Base-by-base conservation (phyloP, 2,888 invertebrate species). In the Seladonia tumulorum region DNA sequence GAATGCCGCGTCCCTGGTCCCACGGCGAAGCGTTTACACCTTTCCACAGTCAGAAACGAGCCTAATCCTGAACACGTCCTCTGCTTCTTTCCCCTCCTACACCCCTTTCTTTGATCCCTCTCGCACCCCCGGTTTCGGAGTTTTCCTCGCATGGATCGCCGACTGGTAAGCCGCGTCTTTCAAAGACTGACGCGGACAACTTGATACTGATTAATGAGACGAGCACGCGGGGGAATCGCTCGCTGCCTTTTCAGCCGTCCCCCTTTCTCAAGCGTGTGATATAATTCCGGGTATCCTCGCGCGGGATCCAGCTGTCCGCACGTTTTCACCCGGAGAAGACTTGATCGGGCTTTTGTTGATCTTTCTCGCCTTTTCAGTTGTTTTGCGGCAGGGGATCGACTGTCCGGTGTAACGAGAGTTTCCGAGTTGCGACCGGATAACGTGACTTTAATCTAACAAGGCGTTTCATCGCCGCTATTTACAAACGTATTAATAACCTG, bases 1-100 rank as follows among this genome's bases (percentile, higher is more conserved):
- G 92, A 92, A 92, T 92, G 89, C 88, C 86, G 82, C 87, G 80
- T 79, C 81, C 75, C 79, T 80, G 86, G 74, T 84, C 89, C 90
- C 92, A 92, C 90, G 93, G 90, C 93, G 92, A 92, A 91, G 85
- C 87, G 87, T 90, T 89, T 91, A 82, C 81, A 86, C 81, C 86
- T 88, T 68, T 83, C 82, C 86, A 89, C 81, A 83, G 87, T 86
- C 88, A 88, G 89, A 90, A 88, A 89, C 83, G 82, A 87, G 81
- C 81, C 88, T 88, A 89, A 90, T 90, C 86, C 71, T 66, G 60
- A 47, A 63, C 60, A 60, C 74, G 45, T 74, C 76, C 49, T 76
- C 18, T 18, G 2, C 16, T 8, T 18, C 35, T 7, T 2, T 16
- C 66, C 71, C 42, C 29, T n/a, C n/a, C n/a, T n/a, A n/a, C n/a